Evolutionary conservation across 1,140 invertebrate genomes (phyloP), one percentile per base, ranked within the genome.

Genomic region (Asbolus verrucosus): DNA sequence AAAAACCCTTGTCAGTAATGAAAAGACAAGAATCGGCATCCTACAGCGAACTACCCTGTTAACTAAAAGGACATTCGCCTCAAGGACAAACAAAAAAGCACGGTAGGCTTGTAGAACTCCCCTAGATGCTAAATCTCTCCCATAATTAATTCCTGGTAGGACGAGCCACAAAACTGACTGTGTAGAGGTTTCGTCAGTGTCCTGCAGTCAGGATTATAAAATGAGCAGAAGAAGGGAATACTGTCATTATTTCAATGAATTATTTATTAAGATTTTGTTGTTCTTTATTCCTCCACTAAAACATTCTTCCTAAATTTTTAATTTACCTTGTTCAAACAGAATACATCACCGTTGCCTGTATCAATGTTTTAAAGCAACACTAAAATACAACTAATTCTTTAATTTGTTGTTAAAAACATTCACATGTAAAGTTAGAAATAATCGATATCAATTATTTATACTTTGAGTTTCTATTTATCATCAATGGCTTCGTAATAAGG

Each of bases 131-230:
- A 62, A 62, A 62, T 36, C 59, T 62, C 59, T 62, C 16, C 30
- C 31, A 39, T 62, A 62, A 62, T 62, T 62, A 62, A 39, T 62
- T 62, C 59, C 59, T 62, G 59, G 59, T 62, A 62, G 46, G 21
- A 54, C 46, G 46, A 27, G 13, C 46, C 46, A 54, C 46, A 54
- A 54, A 54, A n/a, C 19, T 54, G 11, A 54, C 24, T 54, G 46
- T 24, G n/a, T 18, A 21, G 9, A 54, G 46, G 19, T 24, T 54
- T 11, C 21, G 43, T 13, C 8, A 54, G 46, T 54, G 46, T 54
- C 46, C 46, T 54, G 46, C 46, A 54, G 46, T 54, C 46, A 54
- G 46, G 46, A 54, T 54, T 54, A 54, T 43, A 43, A 24, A 36
- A 36, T 8, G 33, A n/a, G 33, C 33, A 54, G 18, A 50, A 54